phyloP scores from a whole-genome alignment of 2,113 vertebrate species.

The Peromyscus leucopus region DNA sequence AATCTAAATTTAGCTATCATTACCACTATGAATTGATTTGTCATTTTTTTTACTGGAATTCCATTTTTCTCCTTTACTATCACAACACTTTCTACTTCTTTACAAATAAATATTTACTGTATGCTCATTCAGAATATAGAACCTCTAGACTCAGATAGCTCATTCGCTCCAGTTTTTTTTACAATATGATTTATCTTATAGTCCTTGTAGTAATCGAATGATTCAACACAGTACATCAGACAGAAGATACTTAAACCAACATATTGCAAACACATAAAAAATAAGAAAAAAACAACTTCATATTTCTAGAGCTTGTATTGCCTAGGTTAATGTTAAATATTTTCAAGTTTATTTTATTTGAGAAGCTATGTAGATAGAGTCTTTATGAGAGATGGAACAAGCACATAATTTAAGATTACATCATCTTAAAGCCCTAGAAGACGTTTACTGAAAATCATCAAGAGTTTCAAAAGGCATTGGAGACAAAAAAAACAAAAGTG shows the following conservation, averaged over 20 bases:
- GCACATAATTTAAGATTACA: not conserved
- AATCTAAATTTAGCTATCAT: not conserved
- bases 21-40: not conserved
- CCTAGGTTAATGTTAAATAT: not conserved
- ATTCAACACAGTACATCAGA: not conserved
- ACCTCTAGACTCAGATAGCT: not conserved
- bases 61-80: not conserved
- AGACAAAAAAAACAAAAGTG: not conserved
- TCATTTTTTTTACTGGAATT: conserved; percentile 9
- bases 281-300: not conserved
- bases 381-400: not conserved
- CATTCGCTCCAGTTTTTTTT: not conserved
- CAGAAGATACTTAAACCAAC: not conserved
- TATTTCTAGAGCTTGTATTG: not conserved
- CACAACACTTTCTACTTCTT: not conserved
- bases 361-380: not conserved
- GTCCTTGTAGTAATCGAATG: not conserved
- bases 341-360: not conserved
- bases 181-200: not conserved
- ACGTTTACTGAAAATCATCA: not conserved
- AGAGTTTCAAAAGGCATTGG: not conserved
- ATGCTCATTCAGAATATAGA: not conserved
- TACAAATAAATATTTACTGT: not conserved
- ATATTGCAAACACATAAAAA: not conserved
- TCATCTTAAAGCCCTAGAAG: not conserved